Conservation (phyloP, 2,113 vertebrate species). For the Calidris pygmaea region DNA sequence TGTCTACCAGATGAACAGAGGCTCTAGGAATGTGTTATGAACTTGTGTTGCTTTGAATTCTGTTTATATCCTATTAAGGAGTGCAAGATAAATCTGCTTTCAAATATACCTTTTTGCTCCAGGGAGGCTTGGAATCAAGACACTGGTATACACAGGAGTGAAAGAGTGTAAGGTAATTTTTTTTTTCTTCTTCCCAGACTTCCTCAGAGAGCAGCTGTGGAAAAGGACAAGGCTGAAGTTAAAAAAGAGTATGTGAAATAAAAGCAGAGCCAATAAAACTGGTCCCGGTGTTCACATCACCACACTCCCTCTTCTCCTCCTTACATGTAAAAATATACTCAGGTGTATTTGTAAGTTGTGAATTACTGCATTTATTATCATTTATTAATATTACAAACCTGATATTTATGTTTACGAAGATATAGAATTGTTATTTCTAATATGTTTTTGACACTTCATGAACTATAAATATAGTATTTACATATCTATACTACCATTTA, state of each 20-base stretch:
- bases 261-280: background rate
- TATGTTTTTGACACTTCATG: background rate
- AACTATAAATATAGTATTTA: background rate
- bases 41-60: background rate
- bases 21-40: background rate
- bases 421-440: background rate
- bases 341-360: background rate
- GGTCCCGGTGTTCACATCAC: background rate
- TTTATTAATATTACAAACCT: background rate
- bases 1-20: background rate
- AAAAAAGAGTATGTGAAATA: background rate
- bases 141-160: conserved; percentile 65
- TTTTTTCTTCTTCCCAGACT: background rate
- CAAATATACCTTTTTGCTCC: conserved; percentile 64
- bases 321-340: background rate
- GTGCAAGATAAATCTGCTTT: background rate
- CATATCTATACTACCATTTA: background rate
- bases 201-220: background rate
- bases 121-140: conserved; percentile 54
- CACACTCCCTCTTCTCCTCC: background rate
- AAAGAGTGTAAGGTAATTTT: conserved; percentile 56
- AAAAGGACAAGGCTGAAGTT: background rate
- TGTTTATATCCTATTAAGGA: background rate
- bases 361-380: background rate
- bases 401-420: background rate